These are phyloP conservation scores for Isaurus tuberculatus DNA, from an alignment of 92 coral and sea anemone species.

Conservation along the genomic window DNA sequence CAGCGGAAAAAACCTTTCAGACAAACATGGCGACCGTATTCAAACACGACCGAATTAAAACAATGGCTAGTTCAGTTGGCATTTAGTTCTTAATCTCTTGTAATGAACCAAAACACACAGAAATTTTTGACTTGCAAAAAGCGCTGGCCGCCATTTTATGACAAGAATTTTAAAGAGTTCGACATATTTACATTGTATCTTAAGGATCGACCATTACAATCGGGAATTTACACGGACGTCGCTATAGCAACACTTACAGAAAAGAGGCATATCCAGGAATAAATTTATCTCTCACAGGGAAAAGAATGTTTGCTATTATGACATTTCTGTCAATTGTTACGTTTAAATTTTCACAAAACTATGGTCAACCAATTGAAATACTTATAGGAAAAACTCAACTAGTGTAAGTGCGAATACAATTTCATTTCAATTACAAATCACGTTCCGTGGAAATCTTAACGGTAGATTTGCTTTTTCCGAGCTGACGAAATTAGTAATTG, in stretches of 20 bases:
- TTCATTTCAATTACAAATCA: background rate
- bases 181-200: background rate
- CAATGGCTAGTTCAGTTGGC: slow-evolving; percentile 11
- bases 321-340: background rate
- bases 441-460: background rate
- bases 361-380: background rate
- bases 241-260: slow-evolving; percentile 45
- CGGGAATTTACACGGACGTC: slow-evolving; percentile 11
- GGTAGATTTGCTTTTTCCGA: slow-evolving; percentile 14
- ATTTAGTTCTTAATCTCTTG: slow-evolving; percentile 18
- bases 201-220: background rate
- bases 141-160: background rate
- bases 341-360: background rate
- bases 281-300: slow-evolving; percentile 10
- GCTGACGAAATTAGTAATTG: slow-evolving; percentile 11
- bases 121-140: background rate
- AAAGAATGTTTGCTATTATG: background rate
- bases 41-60: background rate
- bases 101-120: slow-evolving; percentile 20
- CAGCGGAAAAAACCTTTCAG: background rate
- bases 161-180: slow-evolving; percentile 11
- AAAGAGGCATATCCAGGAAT: slow-evolving; percentile 1
- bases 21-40: slow-evolving; percentile 15
- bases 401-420: background rate
- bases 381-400: background rate